These are phyloP conservation scores for Bergia sp. DNA, from an alignment of 92 coral and sea anemone genomes.

Conservation along the genomic window DNA sequence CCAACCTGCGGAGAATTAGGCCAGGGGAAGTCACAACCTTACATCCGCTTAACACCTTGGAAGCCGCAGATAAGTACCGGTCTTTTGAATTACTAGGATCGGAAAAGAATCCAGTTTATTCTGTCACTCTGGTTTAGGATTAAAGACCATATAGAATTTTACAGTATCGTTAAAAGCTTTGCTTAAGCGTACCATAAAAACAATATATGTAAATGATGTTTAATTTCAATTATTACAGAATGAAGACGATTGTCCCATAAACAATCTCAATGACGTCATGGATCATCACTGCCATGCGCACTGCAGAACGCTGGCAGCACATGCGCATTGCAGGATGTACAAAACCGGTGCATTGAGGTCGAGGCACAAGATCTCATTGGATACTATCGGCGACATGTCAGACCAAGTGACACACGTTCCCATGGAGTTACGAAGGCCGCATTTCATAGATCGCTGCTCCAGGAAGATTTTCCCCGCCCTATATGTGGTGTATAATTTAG, in stretches of 20 bases:
- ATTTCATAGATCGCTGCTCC: slow-evolving; percentile 77
- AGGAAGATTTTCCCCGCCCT: slow-evolving; percentile 75
- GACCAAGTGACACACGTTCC: slow-evolving; percentile 25
- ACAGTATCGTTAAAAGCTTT: no score
- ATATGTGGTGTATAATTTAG: slow-evolving; percentile 71
- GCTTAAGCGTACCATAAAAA: no score
- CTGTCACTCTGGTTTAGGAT: no score
- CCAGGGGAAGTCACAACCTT: no score
- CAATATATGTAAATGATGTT: no score
- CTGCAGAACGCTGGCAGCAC: slow-evolving; percentile 40
- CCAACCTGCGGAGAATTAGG: no score
- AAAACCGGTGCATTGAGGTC: neutral
- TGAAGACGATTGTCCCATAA: slow-evolving; percentile 9
- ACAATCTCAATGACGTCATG: slow-evolving; percentile 53
- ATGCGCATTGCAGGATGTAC: slow-evolving; percentile 27
- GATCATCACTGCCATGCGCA: slow-evolving; percentile 55
- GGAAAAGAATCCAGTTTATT: no score
- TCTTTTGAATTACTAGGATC: no score
- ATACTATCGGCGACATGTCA: slow-evolving; percentile 37
- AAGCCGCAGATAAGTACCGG: no score
- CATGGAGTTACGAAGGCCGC: slow-evolving; percentile 50
- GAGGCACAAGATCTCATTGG: slow-evolving; percentile 14
- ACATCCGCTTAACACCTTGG: no score
- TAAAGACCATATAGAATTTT: no score
- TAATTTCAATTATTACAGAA: slow-evolving; percentile 2